These are phyloP conservation scores for Neodiprion lecontei DNA, from an alignment of 1,140 invertebrate genomes.

Conservation along the genomic window DNA sequence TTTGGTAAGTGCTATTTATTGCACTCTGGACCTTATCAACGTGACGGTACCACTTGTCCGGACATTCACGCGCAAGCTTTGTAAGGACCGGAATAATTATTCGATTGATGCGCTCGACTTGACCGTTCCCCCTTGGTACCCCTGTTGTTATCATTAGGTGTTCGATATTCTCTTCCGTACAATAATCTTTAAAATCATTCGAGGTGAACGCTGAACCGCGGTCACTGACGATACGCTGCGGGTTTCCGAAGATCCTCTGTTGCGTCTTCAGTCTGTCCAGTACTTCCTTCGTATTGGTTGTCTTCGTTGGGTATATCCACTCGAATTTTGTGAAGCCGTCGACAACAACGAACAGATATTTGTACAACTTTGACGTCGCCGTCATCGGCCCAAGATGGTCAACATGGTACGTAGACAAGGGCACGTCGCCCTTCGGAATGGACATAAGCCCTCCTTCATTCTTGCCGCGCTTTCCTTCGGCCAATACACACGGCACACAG, in stretches of 20 bases:
- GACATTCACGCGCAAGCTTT: slow-evolving; percentile 34
- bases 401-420: slow-evolving; percentile 42
- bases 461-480: slow-evolving; percentile 15
- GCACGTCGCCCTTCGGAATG: slow-evolving; percentile 28
- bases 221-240: slow-evolving; percentile 17
- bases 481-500: slow-evolving; percentile 16
- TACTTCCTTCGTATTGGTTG: slow-evolving; percentile 32
- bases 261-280: slow-evolving; percentile 10
- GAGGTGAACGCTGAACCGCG: slow-evolving; percentile 24
- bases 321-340: slow-evolving; percentile 39
- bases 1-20: slow-evolving; percentile 42
- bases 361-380: slow-evolving; percentile 39
- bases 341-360: slow-evolving; percentile 37
- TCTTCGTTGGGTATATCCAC: slow-evolving; percentile 38
- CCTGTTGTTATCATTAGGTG: slow-evolving; percentile 35
- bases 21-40: slow-evolving; percentile 38
- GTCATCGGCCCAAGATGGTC: slow-evolving; percentile 51
- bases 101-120: slow-evolving; percentile 35
- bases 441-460: slow-evolving; percentile 33
- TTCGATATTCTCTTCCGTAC: slow-evolving; percentile 35
- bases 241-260: slow-evolving; percentile 23
- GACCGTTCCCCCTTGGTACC: slow-evolving; percentile 22
- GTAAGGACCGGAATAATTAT: slow-evolving; percentile 34
- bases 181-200: slow-evolving; percentile 22
- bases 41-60: slow-evolving; percentile 42